phyloP scores from a whole-genome alignment of 2,888 invertebrate genomes.

The Calameuta idolon region DNA sequence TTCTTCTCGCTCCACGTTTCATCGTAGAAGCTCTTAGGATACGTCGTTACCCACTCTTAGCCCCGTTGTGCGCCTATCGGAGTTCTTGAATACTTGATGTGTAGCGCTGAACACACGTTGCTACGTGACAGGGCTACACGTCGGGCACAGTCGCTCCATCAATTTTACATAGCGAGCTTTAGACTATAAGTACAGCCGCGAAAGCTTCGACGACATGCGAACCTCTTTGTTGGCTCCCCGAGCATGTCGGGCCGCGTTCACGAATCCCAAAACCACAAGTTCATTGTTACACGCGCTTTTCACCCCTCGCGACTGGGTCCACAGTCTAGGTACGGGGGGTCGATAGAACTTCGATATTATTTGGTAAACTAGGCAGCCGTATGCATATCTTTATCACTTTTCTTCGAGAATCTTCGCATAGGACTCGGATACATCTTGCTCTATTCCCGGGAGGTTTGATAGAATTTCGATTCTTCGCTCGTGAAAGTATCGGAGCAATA shows the following conservation, averaged over 20 bases:
- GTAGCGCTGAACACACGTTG: conserved; percentile 4
- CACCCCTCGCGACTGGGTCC: neutral
- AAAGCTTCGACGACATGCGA: conserved; percentile 9
- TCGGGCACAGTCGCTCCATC: conserved; percentile 11
- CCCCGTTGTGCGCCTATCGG: conserved; percentile 42
- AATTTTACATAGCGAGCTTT: conserved; percentile 11
- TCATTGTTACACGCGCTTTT: conserved; percentile 1
- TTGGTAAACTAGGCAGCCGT: too few species aligned
- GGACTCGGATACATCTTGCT: too few species aligned
- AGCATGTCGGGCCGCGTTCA: neutral
- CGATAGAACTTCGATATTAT: too few species aligned
- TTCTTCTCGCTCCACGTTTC: neutral
- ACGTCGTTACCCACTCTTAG: conserved; percentile 34
- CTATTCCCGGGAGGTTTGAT: too few species aligned
- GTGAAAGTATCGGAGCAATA: too few species aligned
- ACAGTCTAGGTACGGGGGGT: neutral
- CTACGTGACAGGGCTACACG: conserved; percentile 3
- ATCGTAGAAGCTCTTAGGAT: conserved; percentile 29
- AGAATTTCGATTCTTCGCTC: too few species aligned
- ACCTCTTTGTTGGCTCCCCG: neutral
- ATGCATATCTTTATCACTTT: too few species aligned
- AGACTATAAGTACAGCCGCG: conserved; percentile 3
- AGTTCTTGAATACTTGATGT: conserved; percentile 51
- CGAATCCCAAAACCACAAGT: neutral
- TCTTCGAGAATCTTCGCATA: too few species aligned